Percentiles rank a stretch among this genome's conserved stretches.
Conservation (phyloP, 2,113 vertebrate genomes). For the Campylomormyrus tamandua region DNA sequence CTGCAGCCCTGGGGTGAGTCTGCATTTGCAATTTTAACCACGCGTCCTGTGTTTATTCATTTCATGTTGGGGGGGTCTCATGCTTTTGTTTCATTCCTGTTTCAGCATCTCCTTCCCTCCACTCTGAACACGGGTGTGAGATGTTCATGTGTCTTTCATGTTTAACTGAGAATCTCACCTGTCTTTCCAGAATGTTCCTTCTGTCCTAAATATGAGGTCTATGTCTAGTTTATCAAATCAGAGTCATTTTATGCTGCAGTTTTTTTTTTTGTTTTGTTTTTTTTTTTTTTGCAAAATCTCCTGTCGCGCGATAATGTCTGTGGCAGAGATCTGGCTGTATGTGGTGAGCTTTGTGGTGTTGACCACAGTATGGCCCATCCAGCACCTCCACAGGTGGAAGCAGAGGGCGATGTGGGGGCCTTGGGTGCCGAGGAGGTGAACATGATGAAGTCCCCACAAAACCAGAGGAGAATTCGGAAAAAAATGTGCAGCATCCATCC, state of each 20-base stretch:
- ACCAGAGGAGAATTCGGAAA: not conserved
- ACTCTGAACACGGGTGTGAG: not conserved
- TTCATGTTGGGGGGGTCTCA: not conserved
- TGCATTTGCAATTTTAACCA: not conserved
- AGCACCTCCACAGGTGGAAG: not conserved
- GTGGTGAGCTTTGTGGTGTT: not conserved
- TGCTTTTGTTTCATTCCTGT: not conserved
- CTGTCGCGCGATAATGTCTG: not conserved
- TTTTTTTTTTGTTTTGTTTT: too few relatives aligned
- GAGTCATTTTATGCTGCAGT: not conserved
- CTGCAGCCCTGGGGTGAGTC: conserved; percentile 22
- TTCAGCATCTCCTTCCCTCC: not conserved
- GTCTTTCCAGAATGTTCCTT: not conserved
- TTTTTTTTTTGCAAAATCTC: not conserved
- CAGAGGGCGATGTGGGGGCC: not conserved
- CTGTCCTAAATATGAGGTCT: not conserved
- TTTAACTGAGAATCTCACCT: not conserved
- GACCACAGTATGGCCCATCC: not conserved
- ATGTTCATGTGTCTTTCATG: not conserved
- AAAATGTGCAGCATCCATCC: not conserved
- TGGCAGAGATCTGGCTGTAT: not conserved
- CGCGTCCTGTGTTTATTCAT: not conserved
- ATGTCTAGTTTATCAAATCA: not conserved
- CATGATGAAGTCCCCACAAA: not conserved
- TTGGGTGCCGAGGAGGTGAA: not conserved